Base-by-base conservation (phyloP, 2,113 vertebrate species). In the Sebastes schlegelii region DNA sequence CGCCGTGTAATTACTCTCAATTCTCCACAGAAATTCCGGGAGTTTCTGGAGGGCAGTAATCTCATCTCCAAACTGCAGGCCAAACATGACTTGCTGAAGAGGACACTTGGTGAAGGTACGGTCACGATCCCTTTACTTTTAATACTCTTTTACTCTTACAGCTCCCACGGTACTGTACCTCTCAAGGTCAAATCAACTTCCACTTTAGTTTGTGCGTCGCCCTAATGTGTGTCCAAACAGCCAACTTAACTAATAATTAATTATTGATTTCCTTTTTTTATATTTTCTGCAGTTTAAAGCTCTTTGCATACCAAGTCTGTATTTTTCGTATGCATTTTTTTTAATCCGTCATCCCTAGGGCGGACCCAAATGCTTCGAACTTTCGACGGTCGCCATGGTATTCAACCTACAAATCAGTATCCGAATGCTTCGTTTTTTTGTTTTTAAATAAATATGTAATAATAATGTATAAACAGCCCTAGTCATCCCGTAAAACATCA, bases 1-100 rank as follows among this genome's bases (percentile, higher is more conserved):
- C 71, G 4, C 63, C 11, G 63, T 87, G 77, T 93, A 91, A 93
- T 90, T 79, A 70, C 85, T 95, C 73, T 86, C 92, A 72, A 91
- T 81, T 95, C 93, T 96, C 93, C 93, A 88, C 96, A 99, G 98
- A 99, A 99, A 97, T 98, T 99, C 92, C 96, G 97, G 70, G 98
- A 99, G 91, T 99, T 97, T 95, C 95, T 99, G 88, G 98, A 99
- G 93, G 98, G 98, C 90, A 99, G 98, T 86, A 99, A 98, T 94
- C 98, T 99, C 89, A 99, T 99, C 94, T 97, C 97, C 84, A 99
- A 99, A 88, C 97, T 99, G 89, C 98, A 99, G 93, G 98, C 98
- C 92, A 99, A 99, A 92, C 97, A 99, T 74, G 97, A 99, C 94
- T 94, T 99, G 90, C 95, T 99, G 91, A 98, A 99, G 90, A 97